phyloP scores from a whole-genome alignment of 2,797 vertebrate genomes.

The Ptychobarbus kaznakovi region DNA sequence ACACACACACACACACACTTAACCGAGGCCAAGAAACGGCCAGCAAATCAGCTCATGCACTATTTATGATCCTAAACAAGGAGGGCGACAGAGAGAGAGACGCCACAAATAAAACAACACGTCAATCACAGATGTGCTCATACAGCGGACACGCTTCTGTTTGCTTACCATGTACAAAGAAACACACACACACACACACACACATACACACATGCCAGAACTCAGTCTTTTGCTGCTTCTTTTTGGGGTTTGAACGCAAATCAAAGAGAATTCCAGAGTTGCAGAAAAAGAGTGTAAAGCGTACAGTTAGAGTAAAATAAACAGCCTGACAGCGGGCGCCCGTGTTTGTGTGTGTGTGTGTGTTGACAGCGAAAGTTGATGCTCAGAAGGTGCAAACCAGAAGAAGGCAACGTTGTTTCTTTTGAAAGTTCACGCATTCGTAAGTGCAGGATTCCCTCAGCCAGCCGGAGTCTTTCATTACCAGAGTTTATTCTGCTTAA shows the following conservation, averaged over 20 bases:
- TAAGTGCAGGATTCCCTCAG: conserved; percentile 77
- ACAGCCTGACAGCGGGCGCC: conserved; percentile 67
- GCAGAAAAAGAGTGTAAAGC: conserved; percentile 59
- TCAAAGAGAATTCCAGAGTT: conserved; percentile 78
- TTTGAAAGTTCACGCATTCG: conserved; percentile 71
- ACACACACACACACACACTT: conserved; percentile 9
- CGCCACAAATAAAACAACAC: conserved; percentile 77
- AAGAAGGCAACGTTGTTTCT: conserved; percentile 65
- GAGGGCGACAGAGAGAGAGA: conserved; percentile 70
- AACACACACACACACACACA: conserved; percentile 61
- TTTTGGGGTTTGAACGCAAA: conserved; percentile 59
- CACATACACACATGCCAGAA: conserved; percentile 1
- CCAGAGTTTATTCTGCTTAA: conserved; percentile 79
- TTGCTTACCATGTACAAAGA: conserved; percentile 80
- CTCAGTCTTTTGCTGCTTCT: conserved; percentile 61
- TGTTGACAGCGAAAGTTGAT: conserved; percentile 48
- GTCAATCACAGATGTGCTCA: conserved; percentile 77
- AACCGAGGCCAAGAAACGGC: conserved; percentile 28
- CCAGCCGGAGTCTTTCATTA: conserved; percentile 73
- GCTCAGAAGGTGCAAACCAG: conserved; percentile 66
- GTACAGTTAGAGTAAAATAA: conserved; percentile 69
- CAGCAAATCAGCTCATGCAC: conserved; percentile 79
- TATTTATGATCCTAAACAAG: conserved; percentile 81
- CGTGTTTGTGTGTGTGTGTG: conserved; percentile 62
- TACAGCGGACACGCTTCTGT: conserved; percentile 68